phyloP scores from a whole-genome alignment of 2,888 invertebrate genomes.

The Gymnoscelis rufifasciata region DNA sequence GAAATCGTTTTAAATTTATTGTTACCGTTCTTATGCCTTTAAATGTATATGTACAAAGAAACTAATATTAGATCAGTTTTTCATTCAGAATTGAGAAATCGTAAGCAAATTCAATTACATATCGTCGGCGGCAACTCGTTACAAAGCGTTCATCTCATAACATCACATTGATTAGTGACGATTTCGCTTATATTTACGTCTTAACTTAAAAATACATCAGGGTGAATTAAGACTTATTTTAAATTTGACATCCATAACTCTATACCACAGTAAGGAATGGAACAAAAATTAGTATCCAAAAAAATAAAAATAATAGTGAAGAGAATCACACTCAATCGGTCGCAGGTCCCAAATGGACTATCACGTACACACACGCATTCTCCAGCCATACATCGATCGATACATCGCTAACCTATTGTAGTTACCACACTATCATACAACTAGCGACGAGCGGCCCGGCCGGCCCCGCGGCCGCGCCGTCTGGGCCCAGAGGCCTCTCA shows the following conservation, averaged over 20 bases:
- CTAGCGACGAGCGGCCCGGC: constrained; percentile 41
- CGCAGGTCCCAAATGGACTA: constrained; percentile 49
- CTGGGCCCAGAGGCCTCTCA: constrained; percentile 57
- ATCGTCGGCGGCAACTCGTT: constrained; percentile 51
- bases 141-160: constrained; percentile 59
- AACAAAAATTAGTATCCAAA: constrained; percentile 57
- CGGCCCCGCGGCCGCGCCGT: constrained; percentile 32
- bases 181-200: constrained; percentile 66
- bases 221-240: constrained; percentile 60
- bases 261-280: constrained; percentile 77
- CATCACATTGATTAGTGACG: constrained; percentile 64
- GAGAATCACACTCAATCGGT: constrained; percentile 55
- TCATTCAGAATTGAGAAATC: constrained; percentile 72
- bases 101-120: constrained; percentile 63
- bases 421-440: constrained; percentile 63
- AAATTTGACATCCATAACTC: constrained; percentile 67
- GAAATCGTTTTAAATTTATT: constrained; percentile 75
- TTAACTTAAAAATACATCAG: constrained; percentile 73
- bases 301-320: constrained; percentile 55
- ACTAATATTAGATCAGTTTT: constrained; percentile 71
- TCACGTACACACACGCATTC: constrained; percentile 48
- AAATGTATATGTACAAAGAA: constrained; percentile 78
- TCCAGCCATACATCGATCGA: constrained; percentile 44
- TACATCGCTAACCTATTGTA: constrained; percentile 64
- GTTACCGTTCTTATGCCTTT: constrained; percentile 75